Percentiles rank a stretch among this genome's conserved stretches.
Conservation (phyloP, 2,113 vertebrate species). For the Silurus glanis region DNA sequence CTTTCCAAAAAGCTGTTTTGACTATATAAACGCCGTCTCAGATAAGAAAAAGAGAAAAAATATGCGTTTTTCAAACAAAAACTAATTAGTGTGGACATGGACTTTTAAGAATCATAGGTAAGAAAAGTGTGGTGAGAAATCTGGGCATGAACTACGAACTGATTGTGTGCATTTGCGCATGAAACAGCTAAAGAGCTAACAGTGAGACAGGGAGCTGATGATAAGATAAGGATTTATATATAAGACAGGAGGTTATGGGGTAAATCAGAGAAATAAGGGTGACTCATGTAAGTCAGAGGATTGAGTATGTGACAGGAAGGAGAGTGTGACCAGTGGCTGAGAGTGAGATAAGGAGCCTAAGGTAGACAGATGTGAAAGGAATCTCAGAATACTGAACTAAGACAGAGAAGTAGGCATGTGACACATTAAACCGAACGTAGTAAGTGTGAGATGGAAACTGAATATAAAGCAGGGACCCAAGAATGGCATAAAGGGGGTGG, state of each 20-base stretch:
- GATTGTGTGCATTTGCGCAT: background rate
- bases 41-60: no score
- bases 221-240: background rate
- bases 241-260: background rate
- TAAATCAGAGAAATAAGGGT: background rate
- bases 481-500: no score
- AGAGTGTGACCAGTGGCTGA: background rate
- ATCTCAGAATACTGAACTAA: background rate
- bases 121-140: background rate
- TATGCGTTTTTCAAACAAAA: no score
- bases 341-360: background rate
- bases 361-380: background rate
- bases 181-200: background rate
- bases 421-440: no score
- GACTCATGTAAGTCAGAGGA: background rate
- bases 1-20: no score
- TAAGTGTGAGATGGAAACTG: background rate
- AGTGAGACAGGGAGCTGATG: background rate
- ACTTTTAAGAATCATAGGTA: background rate
- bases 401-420: background rate
- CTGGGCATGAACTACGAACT: background rate
- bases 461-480: background rate
- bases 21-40: no score
- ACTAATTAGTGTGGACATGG: no score
- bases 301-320: background rate